Evolutionary conservation across 2,888 invertebrate species (phyloP).

Genomic region (Trissoscelio sp.): DNA sequence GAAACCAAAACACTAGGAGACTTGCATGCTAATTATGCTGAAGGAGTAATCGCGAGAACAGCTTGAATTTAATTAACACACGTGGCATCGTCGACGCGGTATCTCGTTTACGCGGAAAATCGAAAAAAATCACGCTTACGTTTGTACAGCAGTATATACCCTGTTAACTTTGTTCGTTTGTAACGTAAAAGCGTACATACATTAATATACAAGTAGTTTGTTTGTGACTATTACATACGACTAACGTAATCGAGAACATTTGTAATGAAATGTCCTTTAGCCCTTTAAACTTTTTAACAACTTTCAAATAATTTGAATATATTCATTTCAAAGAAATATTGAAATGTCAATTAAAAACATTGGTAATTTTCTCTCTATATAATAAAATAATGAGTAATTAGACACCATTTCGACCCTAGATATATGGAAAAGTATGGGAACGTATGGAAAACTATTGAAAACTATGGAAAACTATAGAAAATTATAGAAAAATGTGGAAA

Average conservation of each 20-base stretch:
- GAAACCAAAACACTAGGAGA: constrained; percentile 47
- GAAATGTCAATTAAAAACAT: too few species aligned
- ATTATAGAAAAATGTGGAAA: too few species aligned
- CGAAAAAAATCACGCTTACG: constrained; percentile 50
- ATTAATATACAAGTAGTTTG: not conserved
- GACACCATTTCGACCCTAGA: too few species aligned
- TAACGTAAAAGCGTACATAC: not conserved
- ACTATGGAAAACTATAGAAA: too few species aligned
- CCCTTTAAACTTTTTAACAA: not conserved
- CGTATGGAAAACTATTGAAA: too few species aligned
- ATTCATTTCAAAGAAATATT: too few species aligned
- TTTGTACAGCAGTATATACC: constrained; percentile 9
- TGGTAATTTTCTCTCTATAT: too few species aligned
- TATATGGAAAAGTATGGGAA: too few species aligned
- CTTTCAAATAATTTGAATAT: too few species aligned
- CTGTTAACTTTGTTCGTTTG: constrained; percentile 43
- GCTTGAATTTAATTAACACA: constrained; percentile 69
- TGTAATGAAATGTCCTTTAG: constrained; percentile 2
- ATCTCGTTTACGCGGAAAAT: constrained; percentile 55
- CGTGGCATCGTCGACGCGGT: constrained; percentile 52
- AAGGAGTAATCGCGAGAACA: constrained; percentile 65
- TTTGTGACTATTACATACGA: not conserved
- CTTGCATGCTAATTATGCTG: constrained; percentile 61
- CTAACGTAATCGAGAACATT: constrained; percentile 27
- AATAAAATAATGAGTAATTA: too few species aligned